A percentile compares a stretch with the other conserved stretches of the same genome.
These are phyloP conservation scores for Bugula neritina DNA, from an alignment of 2,888 invertebrate genomes.

Conservation along the genomic window DNA sequence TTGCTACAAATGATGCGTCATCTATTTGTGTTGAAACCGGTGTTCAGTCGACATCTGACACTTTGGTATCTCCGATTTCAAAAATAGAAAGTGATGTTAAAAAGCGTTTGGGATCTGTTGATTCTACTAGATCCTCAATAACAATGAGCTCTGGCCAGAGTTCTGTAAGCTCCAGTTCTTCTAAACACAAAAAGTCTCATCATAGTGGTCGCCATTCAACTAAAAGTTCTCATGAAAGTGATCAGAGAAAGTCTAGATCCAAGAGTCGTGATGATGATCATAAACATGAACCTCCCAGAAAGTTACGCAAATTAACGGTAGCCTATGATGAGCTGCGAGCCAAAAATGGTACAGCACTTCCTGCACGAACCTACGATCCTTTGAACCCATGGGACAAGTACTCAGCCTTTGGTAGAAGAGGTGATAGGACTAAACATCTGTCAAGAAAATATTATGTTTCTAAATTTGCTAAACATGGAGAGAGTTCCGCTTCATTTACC, in stretches of 20 bases:
- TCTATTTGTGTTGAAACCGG: background rate
- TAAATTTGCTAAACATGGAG: background rate
- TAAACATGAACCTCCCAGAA: background rate
- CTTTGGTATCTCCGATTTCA: background rate
- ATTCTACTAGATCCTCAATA: background rate
- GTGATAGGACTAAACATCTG: background rate
- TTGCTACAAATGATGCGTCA: background rate
- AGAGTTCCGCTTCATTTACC: background rate
- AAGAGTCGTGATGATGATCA: background rate
- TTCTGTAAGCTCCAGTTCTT: background rate
- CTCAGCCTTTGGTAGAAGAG: background rate
- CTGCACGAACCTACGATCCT: slow-evolving; percentile 12
- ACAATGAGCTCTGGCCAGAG: background rate
- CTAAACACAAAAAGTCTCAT: background rate
- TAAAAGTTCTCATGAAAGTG: background rate
- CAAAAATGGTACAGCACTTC: slow-evolving; percentile 11
- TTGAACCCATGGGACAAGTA: background rate
- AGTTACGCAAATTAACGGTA: background rate
- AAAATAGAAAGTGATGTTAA: background rate
- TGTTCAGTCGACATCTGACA: background rate
- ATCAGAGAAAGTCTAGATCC: background rate
- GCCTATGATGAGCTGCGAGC: background rate
- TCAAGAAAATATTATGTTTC: background rate
- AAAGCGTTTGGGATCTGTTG: background rate
- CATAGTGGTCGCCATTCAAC: background rate